Evolutionary conservation across 2,888 invertebrate species (phyloP).

Genomic region (Thymelicus acteon): DNA sequence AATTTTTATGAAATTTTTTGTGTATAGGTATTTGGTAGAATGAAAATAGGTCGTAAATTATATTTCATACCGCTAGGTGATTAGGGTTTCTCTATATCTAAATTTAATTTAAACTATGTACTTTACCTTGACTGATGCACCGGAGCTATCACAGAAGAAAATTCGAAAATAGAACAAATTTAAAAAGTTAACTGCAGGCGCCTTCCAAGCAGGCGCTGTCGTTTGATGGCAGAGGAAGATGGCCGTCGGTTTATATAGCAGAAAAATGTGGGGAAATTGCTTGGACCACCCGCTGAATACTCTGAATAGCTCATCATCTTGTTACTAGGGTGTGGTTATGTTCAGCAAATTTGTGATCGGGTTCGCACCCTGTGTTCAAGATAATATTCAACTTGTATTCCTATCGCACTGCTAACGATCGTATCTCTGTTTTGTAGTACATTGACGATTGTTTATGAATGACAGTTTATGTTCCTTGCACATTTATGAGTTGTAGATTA

Average conservation of each 20-base stretch:
- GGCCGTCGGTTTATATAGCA: constrained; percentile 68
- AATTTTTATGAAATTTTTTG: no score
- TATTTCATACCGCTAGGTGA: no score
- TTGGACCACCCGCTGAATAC: constrained; percentile 79
- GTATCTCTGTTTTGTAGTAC: constrained; percentile 26
- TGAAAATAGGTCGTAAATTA: no score
- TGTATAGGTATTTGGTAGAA: no score
- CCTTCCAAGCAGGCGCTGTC: constrained; percentile 58
- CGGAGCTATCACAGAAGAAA: constrained; percentile 40
- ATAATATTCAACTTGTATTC: constrained; percentile 44
- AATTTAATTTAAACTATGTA: not conserved
- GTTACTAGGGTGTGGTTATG: constrained; percentile 72
- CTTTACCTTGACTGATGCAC: constrained; percentile 48
- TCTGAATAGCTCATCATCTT: constrained; percentile 65
- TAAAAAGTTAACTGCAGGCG: constrained; percentile 50
- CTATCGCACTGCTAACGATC: constrained; percentile 40
- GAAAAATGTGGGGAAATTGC: constrained; percentile 60
- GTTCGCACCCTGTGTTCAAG: constrained; percentile 69
- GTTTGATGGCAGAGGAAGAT: constrained; percentile 51
- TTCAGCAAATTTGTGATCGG: constrained; percentile 70
- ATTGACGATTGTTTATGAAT: constrained; percentile 7
- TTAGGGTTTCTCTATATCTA: no score
- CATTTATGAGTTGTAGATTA: no score
- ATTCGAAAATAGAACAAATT: constrained; percentile 43
- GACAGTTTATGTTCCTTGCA: no score